Evolutionary conservation across 2,797 vertebrate species (phyloP).

Genomic region (Chiroxiphia lanceolata): DNA sequence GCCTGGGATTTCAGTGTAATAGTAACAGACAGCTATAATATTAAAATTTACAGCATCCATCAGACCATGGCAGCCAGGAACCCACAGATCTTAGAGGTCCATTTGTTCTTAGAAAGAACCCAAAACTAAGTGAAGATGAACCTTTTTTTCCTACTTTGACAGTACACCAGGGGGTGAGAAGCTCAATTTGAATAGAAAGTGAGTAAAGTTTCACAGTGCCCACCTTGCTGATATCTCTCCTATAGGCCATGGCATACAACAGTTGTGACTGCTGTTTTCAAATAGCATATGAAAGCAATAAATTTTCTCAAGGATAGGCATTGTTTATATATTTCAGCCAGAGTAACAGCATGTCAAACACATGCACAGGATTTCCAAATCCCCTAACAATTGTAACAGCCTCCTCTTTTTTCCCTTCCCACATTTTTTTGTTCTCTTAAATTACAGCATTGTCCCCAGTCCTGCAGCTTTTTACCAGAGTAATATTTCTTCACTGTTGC

Average conservation of each 20-base stretch:
- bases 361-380: constrained; percentile 8
- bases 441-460: neutral
- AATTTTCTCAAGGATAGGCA: neutral
- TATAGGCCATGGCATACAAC: neutral
- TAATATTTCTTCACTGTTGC: neutral
- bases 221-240: neutral
- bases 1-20: neutral
- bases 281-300: neutral
- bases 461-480: neutral
- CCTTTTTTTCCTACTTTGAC: neutral
- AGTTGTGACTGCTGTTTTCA: neutral
- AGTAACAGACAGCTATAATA: neutral
- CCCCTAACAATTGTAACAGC: neutral
- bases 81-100: neutral
- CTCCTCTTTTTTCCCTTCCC: neutral
- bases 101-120: neutral
- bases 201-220: neutral
- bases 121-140: neutral
- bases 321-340: neutral
- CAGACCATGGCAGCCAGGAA: neutral
- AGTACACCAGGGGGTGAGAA: neutral
- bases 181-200: neutral
- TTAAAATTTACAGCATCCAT: neutral
- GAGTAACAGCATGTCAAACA: neutral
- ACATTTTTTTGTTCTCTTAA: neutral